Evolutionary conservation across 2,797 vertebrate genomes (phyloP), one percentile per base, ranked within the genome.

Genomic region (Chloroceryle inda): DNA sequence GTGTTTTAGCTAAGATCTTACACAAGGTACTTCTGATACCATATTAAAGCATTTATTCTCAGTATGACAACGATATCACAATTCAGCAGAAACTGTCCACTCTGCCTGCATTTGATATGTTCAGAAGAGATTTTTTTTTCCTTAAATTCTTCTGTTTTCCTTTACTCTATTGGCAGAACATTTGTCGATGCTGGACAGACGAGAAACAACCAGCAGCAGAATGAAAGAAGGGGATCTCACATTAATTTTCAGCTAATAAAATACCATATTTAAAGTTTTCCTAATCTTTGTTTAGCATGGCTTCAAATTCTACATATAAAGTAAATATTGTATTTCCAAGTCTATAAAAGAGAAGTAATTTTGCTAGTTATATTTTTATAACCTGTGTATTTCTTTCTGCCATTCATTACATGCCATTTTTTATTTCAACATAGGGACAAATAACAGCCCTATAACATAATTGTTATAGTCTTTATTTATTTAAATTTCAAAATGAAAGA

Each of bases 261-360:
- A 53, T 23, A 14, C 1, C 3, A 0, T n/a, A 35, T 42, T 52
- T 73, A 4, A 68, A 58, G 45, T 52, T 49, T 73, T 16, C 11
- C 4, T 49, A 18, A 21, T n/a, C 2, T 67, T 45, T 31, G 2
- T 49, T 79, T 13, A 50, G 7, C 9, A 1, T 29, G 3, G 2
- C 27, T 80, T 95, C 19, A 74, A 76, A 66, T 37, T 3, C 15
- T 38, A 16, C 37, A 16, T 26, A 16, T n/a, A 9, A 45, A 53
- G 2, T 37, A 72, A 58, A 58, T 21, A 58, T 2, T 2, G 2
- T 58, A 44, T 80, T 74, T 83, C n/a, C 14, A 31, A 73, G 37
- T 31, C 37, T 17, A 49, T 4, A 40, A 44, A 91, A 74, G 18
- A 9, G 1, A 15, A n/a, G 22, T 0, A 79, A 44, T 56, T 76